phyloP scores from a whole-genome alignment of 2,888 invertebrate genomes.

The Tryphoninae sp. region DNA sequence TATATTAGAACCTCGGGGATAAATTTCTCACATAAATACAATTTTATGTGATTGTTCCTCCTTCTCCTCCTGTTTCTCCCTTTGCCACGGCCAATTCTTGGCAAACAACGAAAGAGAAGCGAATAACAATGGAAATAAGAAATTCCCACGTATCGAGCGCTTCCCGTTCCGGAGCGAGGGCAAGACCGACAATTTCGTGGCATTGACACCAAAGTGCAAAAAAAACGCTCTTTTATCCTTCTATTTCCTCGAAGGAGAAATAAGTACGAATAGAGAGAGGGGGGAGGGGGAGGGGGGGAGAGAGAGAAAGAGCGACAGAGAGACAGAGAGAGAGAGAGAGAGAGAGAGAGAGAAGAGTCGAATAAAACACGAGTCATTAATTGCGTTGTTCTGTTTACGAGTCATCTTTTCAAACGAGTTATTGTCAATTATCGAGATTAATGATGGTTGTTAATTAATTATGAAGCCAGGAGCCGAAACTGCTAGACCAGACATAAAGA shows the following conservation, averaged over 20 bases:
- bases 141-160: conserved; percentile 71
- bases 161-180: conserved; percentile 72
- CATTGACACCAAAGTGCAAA: conserved; percentile 71
- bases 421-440: conserved; percentile 61
- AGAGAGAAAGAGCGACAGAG: not conserved
- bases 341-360: no score
- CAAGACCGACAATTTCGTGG: conserved; percentile 73
- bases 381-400: conserved; percentile 13
- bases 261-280: not conserved
- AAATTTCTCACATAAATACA: no score
- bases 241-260: conserved; percentile 19
- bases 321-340: not conserved
- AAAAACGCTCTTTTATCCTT: conserved; percentile 65
- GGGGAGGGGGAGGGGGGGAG: no score
- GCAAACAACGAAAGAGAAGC: conserved; percentile 45
- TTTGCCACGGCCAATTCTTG: conserved; percentile 39
- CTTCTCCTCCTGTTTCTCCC: conserved; percentile 1
- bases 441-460: conserved; percentile 48
- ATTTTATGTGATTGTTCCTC: no score
- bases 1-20: no score
- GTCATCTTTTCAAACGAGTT: conserved; percentile 46
- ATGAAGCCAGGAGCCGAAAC: conserved; percentile 44
- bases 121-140: conserved; percentile 60
- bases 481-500: conserved; percentile 8
- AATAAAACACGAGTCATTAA: conserved; percentile 52